These are phyloP conservation scores for Euclidia mi DNA, from an alignment of 2,888 invertebrate genomes.

Conservation along the genomic window DNA sequence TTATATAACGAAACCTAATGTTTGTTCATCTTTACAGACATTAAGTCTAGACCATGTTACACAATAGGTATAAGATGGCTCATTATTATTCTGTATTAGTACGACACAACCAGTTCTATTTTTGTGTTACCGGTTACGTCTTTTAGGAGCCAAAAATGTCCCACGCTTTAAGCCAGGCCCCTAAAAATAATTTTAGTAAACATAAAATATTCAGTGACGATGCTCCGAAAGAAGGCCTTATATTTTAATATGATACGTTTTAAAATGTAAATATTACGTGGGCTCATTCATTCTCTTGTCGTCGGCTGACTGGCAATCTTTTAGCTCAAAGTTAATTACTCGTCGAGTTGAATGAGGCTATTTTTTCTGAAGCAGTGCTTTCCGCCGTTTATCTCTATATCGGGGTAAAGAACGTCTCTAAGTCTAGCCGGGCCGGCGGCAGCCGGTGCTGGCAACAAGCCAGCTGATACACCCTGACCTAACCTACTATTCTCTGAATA, in stretches of 20 bases:
- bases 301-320: slow-evolving; percentile 39
- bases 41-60: slow-evolving; percentile 2
- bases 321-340: slow-evolving; percentile 62
- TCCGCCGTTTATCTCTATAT: slow-evolving; percentile 68
- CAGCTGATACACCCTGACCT: slow-evolving; percentile 63
- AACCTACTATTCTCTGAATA: slow-evolving; percentile 35
- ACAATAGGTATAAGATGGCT: background rate
- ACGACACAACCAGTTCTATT: too few species aligned
- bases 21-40: too few species aligned
- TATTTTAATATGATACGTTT: background rate
- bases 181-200: too few species aligned
- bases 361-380: slow-evolving; percentile 58
- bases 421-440: slow-evolving; percentile 63
- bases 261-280: background rate
- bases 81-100: too few species aligned
- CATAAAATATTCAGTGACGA: too few species aligned
- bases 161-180: too few species aligned
- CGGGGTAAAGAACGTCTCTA: slow-evolving; percentile 58
- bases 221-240: too few species aligned
- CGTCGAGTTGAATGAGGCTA: slow-evolving; percentile 45
- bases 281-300: slow-evolving; percentile 32
- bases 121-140: too few species aligned
- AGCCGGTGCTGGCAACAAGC: slow-evolving; percentile 63
- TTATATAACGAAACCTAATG: too few species aligned
- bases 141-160: too few species aligned